These are phyloP conservation scores for Melanotaenia duboulayi DNA, from an alignment of 2,113 vertebrate species.

Conservation along the genomic window DNA sequence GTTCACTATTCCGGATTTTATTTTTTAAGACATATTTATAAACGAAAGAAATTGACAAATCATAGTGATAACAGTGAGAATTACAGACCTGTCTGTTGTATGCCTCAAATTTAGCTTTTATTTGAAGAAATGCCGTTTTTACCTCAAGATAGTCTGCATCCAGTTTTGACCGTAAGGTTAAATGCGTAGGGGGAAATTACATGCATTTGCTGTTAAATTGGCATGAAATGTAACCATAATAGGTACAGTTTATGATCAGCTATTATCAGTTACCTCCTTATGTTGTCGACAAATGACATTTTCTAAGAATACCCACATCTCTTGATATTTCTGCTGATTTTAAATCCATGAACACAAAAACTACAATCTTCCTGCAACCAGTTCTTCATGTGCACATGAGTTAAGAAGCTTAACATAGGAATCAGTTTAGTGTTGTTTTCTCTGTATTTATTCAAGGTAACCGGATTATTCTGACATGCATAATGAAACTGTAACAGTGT, in stretches of 20 bases:
- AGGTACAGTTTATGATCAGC: no score
- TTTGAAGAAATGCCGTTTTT: no score
- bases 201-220: not conserved
- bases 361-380: not conserved
- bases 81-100: no score
- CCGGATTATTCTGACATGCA: not conserved
- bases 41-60: no score
- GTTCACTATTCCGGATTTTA: no score
- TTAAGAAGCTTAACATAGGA: not conserved
- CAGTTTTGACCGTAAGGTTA: no score
- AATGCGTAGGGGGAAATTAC: no score
- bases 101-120: no score
- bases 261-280: not conserved
- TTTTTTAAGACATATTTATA: no score
- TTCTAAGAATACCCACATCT: no score
- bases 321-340: not conserved
- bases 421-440: not conserved
- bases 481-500: conserved; percentile 1
- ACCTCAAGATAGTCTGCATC: no score
- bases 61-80: no score
- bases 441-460: conserved; percentile 1
- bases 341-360: not conserved
- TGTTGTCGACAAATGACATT: not conserved
- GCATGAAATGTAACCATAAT: not conserved
- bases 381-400: not conserved